phyloP scores from a whole-genome alignment of 2,888 invertebrate species.

The Mellilla xanthometata region DNA sequence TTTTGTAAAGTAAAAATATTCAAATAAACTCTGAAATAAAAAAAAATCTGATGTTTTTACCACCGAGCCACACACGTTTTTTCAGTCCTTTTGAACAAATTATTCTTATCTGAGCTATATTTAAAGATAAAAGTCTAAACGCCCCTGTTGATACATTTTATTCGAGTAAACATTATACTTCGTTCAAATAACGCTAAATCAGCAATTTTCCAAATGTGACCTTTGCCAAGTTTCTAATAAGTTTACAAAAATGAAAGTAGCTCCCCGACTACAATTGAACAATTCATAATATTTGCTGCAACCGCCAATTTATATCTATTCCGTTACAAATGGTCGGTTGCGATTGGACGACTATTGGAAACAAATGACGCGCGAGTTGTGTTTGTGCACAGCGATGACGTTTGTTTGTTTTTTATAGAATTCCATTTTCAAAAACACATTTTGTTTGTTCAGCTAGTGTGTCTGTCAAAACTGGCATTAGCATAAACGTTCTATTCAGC shows the following conservation, averaged over 20 bases:
- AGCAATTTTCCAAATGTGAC: too few relatives aligned
- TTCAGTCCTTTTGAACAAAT: too few relatives aligned
- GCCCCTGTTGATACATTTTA: too few relatives aligned
- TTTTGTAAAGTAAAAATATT: too few relatives aligned
- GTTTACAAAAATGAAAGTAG: neutral
- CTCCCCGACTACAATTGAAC: slow-evolving; percentile 39
- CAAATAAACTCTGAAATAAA: too few relatives aligned
- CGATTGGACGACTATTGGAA: slow-evolving; percentile 69
- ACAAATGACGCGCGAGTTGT: slow-evolving; percentile 64
- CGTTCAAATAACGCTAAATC: too few relatives aligned
- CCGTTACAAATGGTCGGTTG: slow-evolving; percentile 68
- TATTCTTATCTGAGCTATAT: too few relatives aligned
- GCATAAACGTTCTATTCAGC: neutral
- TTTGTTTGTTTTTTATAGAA: slow-evolving; percentile 7
- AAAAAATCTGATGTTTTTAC: too few relatives aligned
- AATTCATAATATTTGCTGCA: slow-evolving; percentile 68
- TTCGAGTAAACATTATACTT: too few relatives aligned
- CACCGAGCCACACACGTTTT: too few relatives aligned
- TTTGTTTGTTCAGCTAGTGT: slow-evolving; percentile 6
- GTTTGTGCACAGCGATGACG: slow-evolving; percentile 25
- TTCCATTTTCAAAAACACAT: slow-evolving; percentile 10
- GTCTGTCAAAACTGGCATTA: slow-evolving; percentile 12
- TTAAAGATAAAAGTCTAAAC: too few relatives aligned
- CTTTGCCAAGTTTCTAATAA: too few relatives aligned
- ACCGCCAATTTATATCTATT: slow-evolving; percentile 72